A percentile compares a stretch with the other conserved stretches of the same genome.
phyloP scores from a whole-genome alignment of 2,888 invertebrate genomes.

The Drosophila mettleri region DNA sequence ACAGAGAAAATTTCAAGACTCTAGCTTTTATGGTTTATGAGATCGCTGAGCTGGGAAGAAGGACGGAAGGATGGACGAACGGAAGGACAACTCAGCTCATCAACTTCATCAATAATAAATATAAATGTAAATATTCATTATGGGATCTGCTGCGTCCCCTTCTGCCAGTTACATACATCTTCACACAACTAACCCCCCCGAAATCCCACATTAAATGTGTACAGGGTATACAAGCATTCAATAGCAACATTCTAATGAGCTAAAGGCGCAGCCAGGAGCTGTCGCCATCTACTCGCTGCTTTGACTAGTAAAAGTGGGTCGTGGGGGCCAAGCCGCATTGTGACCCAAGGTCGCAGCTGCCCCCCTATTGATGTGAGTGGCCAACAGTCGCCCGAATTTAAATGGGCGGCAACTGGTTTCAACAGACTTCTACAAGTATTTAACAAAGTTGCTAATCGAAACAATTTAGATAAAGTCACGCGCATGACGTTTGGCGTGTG shows the following conservation, averaged over 20 bases:
- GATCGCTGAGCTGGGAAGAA: no score
- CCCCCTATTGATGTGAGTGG: constrained; percentile 44
- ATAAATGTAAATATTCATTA: no score
- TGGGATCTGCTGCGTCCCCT: no score
- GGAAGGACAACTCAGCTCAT: no score
- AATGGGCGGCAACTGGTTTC: constrained; percentile 51
- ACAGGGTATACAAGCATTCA: constrained; percentile 1
- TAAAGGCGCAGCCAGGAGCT: constrained; percentile 58
- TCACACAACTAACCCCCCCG: neutral
- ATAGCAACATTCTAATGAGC: constrained; percentile 37
- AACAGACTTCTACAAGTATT: constrained; percentile 45
- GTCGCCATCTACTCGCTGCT: constrained; percentile 1
- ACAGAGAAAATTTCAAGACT: no score
- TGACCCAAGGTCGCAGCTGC: constrained; percentile 59
- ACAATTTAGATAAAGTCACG: constrained; percentile 54
- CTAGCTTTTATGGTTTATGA: no score
- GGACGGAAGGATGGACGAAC: no score
- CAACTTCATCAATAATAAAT: no score
- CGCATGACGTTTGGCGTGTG: constrained; percentile 26
- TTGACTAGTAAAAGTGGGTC: constrained; percentile 69
- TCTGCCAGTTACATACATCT: no score
- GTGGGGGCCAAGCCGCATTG: constrained; percentile 41
- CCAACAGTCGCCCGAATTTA: constrained; percentile 37
- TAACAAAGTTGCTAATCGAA: constrained; percentile 24
- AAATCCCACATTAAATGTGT: no score